Base-by-base conservation (phyloP, 2,888 invertebrate species). In the Acleris emargana region DNA sequence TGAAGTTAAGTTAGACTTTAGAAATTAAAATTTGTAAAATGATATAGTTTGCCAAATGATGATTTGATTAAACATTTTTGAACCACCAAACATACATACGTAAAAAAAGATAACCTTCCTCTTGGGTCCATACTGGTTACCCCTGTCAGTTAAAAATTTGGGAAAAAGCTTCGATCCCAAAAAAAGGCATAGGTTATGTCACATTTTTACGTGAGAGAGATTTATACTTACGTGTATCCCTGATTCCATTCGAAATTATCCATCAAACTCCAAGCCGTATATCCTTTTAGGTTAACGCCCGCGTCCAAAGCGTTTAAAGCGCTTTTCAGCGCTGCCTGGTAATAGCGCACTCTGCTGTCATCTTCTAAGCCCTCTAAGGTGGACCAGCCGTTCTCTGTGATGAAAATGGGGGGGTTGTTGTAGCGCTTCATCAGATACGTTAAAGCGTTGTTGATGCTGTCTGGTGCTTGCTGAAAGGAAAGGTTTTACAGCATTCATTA, bases 161-260 rank as follows among this genome's bases (percentile, higher is more conserved):
- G 5, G 5, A 25, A 5, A 25, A 22, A 22, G 25, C 25, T 25
- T 25, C 25, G 1, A 25, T 25, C 25, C 25, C 6, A 1, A 6
- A 25, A 25, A 25, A 25, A 1, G 25, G 25, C 6, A 6, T 6
- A 7, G 1, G 25, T 25, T 25, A 25, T 25, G 25, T 25, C 25
- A 25, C 1, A 25, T 25, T 25, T 25, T 25, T 7, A 25, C 22
- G 0, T 22, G 22, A 22, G 22, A 22, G 3, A 32, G 32, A 11
- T 32, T 11, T 43, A 16, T 5, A 76, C 86, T 85, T 78, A 89
- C 82, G 76, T 78, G 73, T 91, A 94, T 32, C 94, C 94, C 50
- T 71, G 69, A 3, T 76, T 72, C 93, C 93, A 94, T 77, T 94
- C 94, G 71, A 94, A 93, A 73, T 93, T 93, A 72, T 94, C 94